Evolutionary conservation across 1,140 invertebrate species (phyloP), one percentile per base, ranked within the genome.

Genomic region (Agrypnia vestita): DNA sequence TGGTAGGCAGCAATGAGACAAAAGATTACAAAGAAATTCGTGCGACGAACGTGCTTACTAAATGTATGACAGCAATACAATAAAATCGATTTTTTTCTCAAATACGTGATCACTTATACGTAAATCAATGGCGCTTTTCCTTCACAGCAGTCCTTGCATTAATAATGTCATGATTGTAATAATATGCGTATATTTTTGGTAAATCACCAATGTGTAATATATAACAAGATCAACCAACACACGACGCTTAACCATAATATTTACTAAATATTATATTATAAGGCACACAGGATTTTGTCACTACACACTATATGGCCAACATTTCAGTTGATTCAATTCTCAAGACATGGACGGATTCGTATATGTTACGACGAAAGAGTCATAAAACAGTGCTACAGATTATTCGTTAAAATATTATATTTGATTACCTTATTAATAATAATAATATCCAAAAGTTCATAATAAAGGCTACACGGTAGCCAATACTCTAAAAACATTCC

Each of bases 381-480:
- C 67, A 49, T 51, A 21, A 49, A 64, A 64, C 35, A 44, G 6
- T 64, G 12, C 43, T 44, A 35, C 25, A 35, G 13, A 64, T 59
- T 17, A 59, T 12, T 19, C 11, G 12, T 43, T 44, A 64, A 64
- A 64, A 35, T 64, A 62, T 35, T 35, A 35, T 6, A 64, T 64
- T 64, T 64, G 9, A 75, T 76, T 46, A 44, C 47, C n/a, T 47
- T 62, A 61, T 7, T 61, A 4, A 61, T 17, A 61, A 44, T 61
- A 15, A 59, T 51, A 49, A 53, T 44, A 78, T n/a, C 6, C 25
- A 46, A 35, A 47, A 72, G 21, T 19, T 47, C 61, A 69, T 73
- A 49, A 75, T 80, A 61, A 55, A 72, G 73, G 53, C 79, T 81
- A 81, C 79, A 81, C 79, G 56, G 79, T 81, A 81, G 79, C 53